Base-by-base conservation (phyloP, 2,888 invertebrate species). In the Drosophila borealis region DNA sequence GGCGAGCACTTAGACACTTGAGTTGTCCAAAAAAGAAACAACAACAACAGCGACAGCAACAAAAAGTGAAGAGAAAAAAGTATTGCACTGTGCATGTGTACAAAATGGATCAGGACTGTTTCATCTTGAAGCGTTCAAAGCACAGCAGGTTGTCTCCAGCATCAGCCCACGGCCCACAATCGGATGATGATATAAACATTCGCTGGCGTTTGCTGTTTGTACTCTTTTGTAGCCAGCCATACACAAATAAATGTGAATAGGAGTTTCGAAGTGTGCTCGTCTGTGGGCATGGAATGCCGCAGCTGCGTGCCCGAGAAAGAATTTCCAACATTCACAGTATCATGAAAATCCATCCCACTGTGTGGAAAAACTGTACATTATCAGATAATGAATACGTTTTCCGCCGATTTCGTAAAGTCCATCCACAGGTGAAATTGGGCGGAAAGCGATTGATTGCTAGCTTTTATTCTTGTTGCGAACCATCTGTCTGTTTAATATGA, bases 61-160 rank as follows among this genome's bases (percentile, higher is more conserved):
- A 19, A 37, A 39, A 46, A 41, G 42, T 55, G 55, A 64, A 39
- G 62, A 63, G 17, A 9, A 41, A 17, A 9, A 25, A 5, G 49
- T 17, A 13, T 34, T 34, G 49, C 49, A 57, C 45, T 49, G 39
- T 51, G 57, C 25, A 67, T 67, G 66, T 53, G 45, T 49, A 65
- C 54, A 61, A 80, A 80, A 77, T 84, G 81, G 74, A 78, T 77
- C 70, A 82, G 82, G 79, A 85, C 70, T 84, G 85, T 83, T 83
- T 85, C 82, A 83, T 83, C 85, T 83, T 78, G 41, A 74, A 63
- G 62, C 55, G 70, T 69, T 73, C 79, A 83, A 87, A 81, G 75
- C 88, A 81, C 89, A 89, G 89, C 89, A 89, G 89, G 89, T 89
- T 89, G 89, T 89, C 89, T 88, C 82, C 81, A 80, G 60, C 42